phyloP scores from a whole-genome alignment of 2,797 vertebrate species.

The Decapterus maruadsi region DNA sequence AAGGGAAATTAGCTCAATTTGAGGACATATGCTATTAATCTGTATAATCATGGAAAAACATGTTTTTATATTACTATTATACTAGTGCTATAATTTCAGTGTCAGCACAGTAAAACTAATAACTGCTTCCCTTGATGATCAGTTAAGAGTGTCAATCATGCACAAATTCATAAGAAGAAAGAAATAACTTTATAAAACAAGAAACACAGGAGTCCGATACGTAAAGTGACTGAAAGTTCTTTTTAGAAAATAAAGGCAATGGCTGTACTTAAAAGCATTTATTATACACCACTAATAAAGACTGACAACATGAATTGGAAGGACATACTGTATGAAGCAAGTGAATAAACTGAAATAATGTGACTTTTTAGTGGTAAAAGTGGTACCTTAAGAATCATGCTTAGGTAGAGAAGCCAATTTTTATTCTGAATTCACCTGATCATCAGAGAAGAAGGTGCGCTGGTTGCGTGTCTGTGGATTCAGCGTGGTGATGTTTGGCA shows the following conservation, averaged over 20 bases:
- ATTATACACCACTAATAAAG: neutral
- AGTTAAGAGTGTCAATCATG: neutral
- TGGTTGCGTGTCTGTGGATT: neutral
- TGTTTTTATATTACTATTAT: neutral
- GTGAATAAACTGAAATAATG: neutral
- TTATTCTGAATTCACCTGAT: too few species aligned
- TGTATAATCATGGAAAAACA: neutral
- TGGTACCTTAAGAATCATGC: neutral
- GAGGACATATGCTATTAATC: neutral
- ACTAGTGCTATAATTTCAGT: neutral
- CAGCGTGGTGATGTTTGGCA: neutral
- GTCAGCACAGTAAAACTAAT: neutral
- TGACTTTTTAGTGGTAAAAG: neutral
- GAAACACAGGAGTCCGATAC: neutral
- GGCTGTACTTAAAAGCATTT: neutral
- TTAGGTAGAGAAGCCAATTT: neutral
- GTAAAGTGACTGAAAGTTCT: neutral
- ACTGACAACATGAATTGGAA: neutral
- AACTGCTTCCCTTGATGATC: neutral
- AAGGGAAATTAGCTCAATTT: too few species aligned
- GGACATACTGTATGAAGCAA: neutral
- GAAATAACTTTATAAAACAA: neutral
- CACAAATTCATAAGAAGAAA: neutral
- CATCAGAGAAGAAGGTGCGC: neutral
- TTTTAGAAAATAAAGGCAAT: neutral